These are phyloP conservation scores for Lycopodina hypogea DNA, from an alignment of 37 sponge, comb jelly and placozoan species.

Conservation along the genomic window DNA sequence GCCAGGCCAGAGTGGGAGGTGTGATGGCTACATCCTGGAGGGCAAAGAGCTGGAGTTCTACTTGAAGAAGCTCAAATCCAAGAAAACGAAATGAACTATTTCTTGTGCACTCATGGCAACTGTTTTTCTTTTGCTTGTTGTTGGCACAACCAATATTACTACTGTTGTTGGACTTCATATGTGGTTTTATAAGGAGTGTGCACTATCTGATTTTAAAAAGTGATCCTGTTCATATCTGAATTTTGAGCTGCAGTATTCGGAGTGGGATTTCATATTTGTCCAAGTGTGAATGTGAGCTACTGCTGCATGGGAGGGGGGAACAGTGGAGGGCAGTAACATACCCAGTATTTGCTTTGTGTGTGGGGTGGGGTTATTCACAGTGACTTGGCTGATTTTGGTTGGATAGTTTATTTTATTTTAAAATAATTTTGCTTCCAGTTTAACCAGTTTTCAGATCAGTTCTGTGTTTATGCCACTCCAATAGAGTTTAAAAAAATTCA, in stretches of 20 bases:
- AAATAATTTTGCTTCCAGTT: too few relatives aligned
- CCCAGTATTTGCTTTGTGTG: too few relatives aligned
- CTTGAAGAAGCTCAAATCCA: conserved; percentile 83
- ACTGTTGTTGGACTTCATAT: neutral
- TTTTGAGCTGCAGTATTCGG: neutral
- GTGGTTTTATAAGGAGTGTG: neutral
- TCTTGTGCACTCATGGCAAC: neutral
- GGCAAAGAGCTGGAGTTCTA: conserved; percentile 98
- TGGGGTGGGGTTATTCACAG: too few relatives aligned
- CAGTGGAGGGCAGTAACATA: neutral
- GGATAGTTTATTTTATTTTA: too few relatives aligned
- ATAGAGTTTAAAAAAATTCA: too few relatives aligned
- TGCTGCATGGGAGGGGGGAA: neutral
- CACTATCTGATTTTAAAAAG: too few relatives aligned
- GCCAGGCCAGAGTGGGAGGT: conserved; percentile 96
- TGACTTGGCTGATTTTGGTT: too few relatives aligned
- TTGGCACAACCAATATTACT: neutral
- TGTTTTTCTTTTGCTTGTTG: neutral
- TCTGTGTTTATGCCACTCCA: too few relatives aligned
- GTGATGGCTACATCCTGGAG: conserved; percentile 97
- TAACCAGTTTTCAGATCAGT: too few relatives aligned
- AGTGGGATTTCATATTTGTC: neutral
- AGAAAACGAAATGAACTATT: conserved; percentile 92
- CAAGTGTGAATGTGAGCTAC: neutral
- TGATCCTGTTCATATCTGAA: too few relatives aligned